Conservation (phyloP, 2,888 invertebrate species). For the Glyphotaelius pellucidus region DNA sequence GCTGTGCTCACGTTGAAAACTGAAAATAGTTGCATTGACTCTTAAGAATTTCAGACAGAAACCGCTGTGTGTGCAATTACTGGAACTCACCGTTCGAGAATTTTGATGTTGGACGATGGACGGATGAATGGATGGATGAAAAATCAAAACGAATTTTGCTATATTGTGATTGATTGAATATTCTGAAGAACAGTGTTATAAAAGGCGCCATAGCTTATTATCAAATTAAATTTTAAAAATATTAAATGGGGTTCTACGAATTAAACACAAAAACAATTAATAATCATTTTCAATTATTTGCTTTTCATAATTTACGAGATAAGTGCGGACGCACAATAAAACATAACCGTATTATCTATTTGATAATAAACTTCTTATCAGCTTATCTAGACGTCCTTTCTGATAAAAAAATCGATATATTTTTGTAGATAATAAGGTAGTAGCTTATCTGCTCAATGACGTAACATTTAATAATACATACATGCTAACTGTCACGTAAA, state of each 20-base stretch:
- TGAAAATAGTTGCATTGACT: not conserved
- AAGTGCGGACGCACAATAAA: not conserved
- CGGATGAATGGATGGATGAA: not conserved
- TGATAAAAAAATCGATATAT: not conserved
- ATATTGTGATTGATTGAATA: not conserved
- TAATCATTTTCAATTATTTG: not conserved
- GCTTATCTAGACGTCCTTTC: constrained; percentile 36
- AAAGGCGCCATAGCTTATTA: not conserved
- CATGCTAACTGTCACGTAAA: constrained; percentile 12
- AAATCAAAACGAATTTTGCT: not conserved
- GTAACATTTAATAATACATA: not conserved
- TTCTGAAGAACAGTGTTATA: not conserved
- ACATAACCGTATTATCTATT: too few relatives aligned
- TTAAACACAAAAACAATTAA: not conserved
- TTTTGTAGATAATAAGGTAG: not conserved
- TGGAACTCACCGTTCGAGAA: not conserved
- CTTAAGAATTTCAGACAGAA: not conserved
- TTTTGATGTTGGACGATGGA: not conserved
- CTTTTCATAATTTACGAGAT: not conserved
- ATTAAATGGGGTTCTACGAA: not conserved
- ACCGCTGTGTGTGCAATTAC: not conserved
- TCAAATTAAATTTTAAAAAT: too few relatives aligned
- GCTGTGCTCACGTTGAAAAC: not conserved
- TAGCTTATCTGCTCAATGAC: not conserved
- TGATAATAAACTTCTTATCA: constrained; percentile 1